phyloP scores from a whole-genome alignment of 2,797 vertebrate species.

The Malacoraja senta region DNA sequence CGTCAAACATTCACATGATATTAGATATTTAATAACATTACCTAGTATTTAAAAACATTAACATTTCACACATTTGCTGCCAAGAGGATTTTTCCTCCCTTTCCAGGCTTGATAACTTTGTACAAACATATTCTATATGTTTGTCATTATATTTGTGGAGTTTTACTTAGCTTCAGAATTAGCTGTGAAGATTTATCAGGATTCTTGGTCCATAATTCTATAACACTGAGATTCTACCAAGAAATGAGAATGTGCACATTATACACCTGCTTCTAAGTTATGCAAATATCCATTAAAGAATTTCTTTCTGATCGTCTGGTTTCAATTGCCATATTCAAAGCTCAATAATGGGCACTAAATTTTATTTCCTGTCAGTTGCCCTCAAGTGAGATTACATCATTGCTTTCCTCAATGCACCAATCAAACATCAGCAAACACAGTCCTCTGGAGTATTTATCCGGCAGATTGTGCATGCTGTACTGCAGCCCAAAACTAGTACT shows the following conservation, averaged over 20 bases:
- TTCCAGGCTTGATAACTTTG: neutral
- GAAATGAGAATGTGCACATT: conserved; percentile 32
- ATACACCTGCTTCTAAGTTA: neutral
- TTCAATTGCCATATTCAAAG: conserved; percentile 47
- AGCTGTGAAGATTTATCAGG: neutral
- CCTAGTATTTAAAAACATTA: neutral
- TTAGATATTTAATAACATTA: conserved; percentile 5
- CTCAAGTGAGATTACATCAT: conserved; percentile 70
- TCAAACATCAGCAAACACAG: conserved; percentile 61
- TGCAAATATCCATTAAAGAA: conserved; percentile 39
- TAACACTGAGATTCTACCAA: conserved; percentile 40
- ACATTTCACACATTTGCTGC: neutral
- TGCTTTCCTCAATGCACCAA: conserved; percentile 60
- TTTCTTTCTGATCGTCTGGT: conserved; percentile 43
- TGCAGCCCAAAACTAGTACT: conserved; percentile 41
- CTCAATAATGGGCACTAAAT: conserved; percentile 54
- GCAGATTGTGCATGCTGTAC: conserved; percentile 49
- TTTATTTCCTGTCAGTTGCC: conserved; percentile 54
- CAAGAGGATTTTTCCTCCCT: neutral
- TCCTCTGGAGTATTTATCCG: conserved; percentile 62
- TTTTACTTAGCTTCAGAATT: neutral
- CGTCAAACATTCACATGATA: neutral
- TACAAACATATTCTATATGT: neutral
- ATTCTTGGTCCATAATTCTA: conserved; percentile 40
- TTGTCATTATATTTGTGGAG: neutral